Evolutionary conservation across 2,113 vertebrate genomes (phyloP).

Genomic region (Tympanuchus pallidicinctus): DNA sequence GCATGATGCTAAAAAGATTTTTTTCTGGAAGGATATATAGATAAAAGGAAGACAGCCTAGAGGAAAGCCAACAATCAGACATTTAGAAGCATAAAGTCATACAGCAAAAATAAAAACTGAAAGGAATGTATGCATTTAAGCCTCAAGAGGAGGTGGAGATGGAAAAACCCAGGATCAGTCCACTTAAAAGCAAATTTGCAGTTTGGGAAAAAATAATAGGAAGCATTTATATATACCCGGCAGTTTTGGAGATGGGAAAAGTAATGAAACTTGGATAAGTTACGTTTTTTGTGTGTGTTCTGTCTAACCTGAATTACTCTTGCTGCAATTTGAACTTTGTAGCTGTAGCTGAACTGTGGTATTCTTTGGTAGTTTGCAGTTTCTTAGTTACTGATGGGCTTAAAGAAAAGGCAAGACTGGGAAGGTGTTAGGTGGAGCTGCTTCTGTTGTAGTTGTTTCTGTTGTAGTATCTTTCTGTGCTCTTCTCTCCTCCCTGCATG

Average conservation of each 20-base stretch:
- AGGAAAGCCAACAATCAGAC: neutral
- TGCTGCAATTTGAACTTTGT: neutral
- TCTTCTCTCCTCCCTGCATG: neutral
- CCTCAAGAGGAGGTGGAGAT: neutral
- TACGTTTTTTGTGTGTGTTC: neutral
- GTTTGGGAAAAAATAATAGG: neutral
- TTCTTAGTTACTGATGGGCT: neutral
- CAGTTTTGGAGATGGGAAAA: neutral
- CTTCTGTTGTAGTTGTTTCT: neutral
- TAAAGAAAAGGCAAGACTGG: neutral
- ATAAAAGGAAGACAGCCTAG: neutral
- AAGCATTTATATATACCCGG: neutral
- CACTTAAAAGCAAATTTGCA: neutral
- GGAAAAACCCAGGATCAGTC: neutral
- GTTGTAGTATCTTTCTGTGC: neutral
- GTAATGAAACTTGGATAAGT: neutral
- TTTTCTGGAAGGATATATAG: neutral
- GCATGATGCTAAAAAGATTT: neutral
- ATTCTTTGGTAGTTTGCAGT: neutral
- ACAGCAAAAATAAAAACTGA: neutral
- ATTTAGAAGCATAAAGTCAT: neutral
- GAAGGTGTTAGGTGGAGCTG: neutral
- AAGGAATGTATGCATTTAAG: neutral
- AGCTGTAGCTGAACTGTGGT: neutral
- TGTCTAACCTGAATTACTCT: neutral